Evolutionary conservation across 2,797 vertebrate genomes (phyloP), one percentile per base, ranked within the genome.

Genomic region (Nannoperca australis): DNA sequence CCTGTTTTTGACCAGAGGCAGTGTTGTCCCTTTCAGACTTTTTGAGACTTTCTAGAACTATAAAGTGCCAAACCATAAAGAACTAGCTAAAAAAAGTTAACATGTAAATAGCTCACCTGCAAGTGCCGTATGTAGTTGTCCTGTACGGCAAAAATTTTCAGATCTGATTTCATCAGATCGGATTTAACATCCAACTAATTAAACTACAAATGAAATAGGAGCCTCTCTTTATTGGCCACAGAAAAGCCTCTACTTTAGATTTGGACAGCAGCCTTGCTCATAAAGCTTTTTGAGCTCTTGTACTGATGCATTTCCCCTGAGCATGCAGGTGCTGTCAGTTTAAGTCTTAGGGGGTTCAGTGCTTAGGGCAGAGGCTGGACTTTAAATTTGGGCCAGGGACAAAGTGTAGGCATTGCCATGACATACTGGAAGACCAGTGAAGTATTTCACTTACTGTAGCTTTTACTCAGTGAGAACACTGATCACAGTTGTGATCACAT

Each of bases 301-400:
- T 24, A 40, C 44, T 67, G 14, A 2, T 69, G 14, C 1, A 34
- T 75, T 85, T 81, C 51, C n/a, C 60, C 78, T 82, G 81, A 79
- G 42, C 50, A 20, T 42, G 73, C 73, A 66, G 14, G 42, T 63
- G 63, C 70, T 75, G 70, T 74, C 70, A 44, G 2, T 59, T 73
- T 24, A 15, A 34, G 59, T 49, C 53, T 66, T 36, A 50, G 5
- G 65, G 17, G 70, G 27, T 53, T 72, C 55, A 59, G 6, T 51
- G 70, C 42, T 47, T 15, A 49, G 5, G 15, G 15, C 54, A 58
- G 17, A 44, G 44, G 49, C n/a, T 17, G 38, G 40, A 76, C 63
- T 11, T 12, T 59, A 15, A 55, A 60, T 73, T 18, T 24, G 7
- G 1, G 32, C 27, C 34, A 53, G 20, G 0, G 51, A 56, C 30